Evolutionary conservation across 2,113 vertebrate genomes (phyloP).

Genomic region (Melospiza georgiana): DNA sequence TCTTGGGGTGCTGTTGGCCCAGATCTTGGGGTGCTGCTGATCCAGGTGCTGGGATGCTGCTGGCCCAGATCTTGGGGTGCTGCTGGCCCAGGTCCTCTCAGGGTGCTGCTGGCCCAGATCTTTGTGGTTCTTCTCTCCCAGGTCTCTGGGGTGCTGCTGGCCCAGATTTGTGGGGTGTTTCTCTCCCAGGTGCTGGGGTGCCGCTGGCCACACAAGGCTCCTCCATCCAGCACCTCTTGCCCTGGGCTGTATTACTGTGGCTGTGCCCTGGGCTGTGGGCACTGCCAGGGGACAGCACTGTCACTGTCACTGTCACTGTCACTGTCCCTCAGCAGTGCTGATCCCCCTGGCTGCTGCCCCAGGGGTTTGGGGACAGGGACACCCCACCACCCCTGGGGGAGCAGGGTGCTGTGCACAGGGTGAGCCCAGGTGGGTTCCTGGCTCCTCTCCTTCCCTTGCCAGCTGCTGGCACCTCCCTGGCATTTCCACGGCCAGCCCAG

Average conservation of each 20-base stretch:
- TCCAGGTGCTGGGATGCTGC: background rate
- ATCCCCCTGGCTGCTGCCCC: background rate
- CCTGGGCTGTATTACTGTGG: accelerated
- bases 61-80: background rate
- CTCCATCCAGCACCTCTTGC: accelerated
- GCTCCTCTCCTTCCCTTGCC: background rate
- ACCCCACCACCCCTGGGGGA: background rate
- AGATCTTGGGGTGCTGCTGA: background rate
- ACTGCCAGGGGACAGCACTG: background rate
- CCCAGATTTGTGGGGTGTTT: too few relatives aligned
- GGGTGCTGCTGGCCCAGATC: too few relatives aligned
- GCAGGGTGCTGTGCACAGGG: accelerated
- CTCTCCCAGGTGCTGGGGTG: background rate
- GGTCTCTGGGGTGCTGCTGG: background rate
- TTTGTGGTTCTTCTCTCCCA: too few relatives aligned
- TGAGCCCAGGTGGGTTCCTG: background rate
- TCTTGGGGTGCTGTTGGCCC: too few relatives aligned
- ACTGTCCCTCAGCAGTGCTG: background rate
- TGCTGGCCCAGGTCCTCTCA: background rate
- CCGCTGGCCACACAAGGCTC: background rate
- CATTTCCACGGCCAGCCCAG: background rate
- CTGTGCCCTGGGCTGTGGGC: background rate
- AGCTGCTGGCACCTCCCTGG: background rate
- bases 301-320: background rate
- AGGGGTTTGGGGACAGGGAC: accelerated